phyloP scores from a whole-genome alignment of 1,140 invertebrate species.

The Drosophila leontia region DNA sequence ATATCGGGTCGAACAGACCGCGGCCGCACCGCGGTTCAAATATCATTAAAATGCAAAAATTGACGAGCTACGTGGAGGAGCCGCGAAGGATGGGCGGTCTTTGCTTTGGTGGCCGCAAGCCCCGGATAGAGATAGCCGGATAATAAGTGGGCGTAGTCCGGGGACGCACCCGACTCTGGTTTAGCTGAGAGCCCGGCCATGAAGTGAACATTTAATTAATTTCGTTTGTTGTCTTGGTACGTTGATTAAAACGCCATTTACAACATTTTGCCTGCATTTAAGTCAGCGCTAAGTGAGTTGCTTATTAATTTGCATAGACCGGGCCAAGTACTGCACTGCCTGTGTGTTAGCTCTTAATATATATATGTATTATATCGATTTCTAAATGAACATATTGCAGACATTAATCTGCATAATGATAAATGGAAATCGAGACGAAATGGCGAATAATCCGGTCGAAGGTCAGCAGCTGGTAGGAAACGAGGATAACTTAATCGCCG shows the following conservation, averaged over 20 bases:
- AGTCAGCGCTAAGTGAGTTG: slow-evolving; percentile 56
- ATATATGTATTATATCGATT: slow-evolving; percentile 8
- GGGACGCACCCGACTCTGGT: slow-evolving; percentile 1
- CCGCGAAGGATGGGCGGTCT: slow-evolving; percentile 9
- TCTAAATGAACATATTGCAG: slow-evolving; percentile 46
- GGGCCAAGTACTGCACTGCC: not conserved
- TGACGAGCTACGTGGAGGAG: slow-evolving; percentile 58
- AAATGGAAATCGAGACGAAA: slow-evolving; percentile 36
- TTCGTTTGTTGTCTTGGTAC: slow-evolving; percentile 63
- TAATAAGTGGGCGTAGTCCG: slow-evolving; percentile 28
- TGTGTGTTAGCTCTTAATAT: not conserved
- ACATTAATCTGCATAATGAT: slow-evolving; percentile 39
- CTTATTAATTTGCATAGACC: slow-evolving; percentile 70
- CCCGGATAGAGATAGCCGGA: slow-evolving; percentile 6
- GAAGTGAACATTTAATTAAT: slow-evolving; percentile 79
- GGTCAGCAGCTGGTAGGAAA: slow-evolving; percentile 14
- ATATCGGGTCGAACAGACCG: slow-evolving; percentile 27
- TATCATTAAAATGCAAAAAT: slow-evolving; percentile 83
- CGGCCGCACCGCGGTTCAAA: slow-evolving; percentile 67
- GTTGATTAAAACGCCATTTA: slow-evolving; percentile 79
- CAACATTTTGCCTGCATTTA: slow-evolving; percentile 65
- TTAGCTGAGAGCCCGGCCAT: slow-evolving; percentile 26
- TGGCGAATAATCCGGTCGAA: slow-evolving; percentile 14
- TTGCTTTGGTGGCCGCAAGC: not conserved
- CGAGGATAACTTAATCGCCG: slow-evolving; percentile 38